Conservation (phyloP, 1,140 invertebrate species). For the Aphelenchoides besseyi region DNA sequence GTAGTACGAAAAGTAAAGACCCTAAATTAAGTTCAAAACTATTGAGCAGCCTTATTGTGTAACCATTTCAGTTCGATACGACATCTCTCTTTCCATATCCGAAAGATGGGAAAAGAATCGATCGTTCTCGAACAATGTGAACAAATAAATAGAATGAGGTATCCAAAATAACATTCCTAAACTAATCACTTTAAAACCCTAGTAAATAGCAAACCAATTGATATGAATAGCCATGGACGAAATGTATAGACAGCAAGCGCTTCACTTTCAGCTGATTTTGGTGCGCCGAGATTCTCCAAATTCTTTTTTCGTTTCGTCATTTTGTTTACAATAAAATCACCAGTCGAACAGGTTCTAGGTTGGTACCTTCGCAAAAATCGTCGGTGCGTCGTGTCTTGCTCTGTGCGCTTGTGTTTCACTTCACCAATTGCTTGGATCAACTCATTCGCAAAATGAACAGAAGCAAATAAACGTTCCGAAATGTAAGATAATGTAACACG, state of each 20-base stretch:
- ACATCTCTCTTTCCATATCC: conserved; percentile 66
- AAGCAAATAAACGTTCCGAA: too few species aligned
- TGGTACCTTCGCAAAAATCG: too few species aligned
- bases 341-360: too few species aligned
- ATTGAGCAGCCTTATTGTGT: not conserved
- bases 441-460: too few species aligned
- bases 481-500: too few species aligned
- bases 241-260: not conserved
- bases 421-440: too few species aligned
- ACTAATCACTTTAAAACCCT: not conserved
- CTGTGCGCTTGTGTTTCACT: too few species aligned
- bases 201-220: conserved; percentile 3
- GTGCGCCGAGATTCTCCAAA: not conserved
- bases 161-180: conserved; percentile 33
- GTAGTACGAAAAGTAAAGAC: conserved; percentile 82
- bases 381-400: too few species aligned
- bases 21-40: conserved; percentile 66
- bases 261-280: not conserved
- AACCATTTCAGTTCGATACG: conserved; percentile 31
- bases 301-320: not conserved
- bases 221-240: not conserved
- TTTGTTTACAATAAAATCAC: too few species aligned
- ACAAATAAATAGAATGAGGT: conserved; percentile 47
- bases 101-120: conserved; percentile 67
- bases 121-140: conserved; percentile 66